phyloP scores from a whole-genome alignment of 2,797 vertebrate genomes.

The Orientallactaga sibirica region DNA sequence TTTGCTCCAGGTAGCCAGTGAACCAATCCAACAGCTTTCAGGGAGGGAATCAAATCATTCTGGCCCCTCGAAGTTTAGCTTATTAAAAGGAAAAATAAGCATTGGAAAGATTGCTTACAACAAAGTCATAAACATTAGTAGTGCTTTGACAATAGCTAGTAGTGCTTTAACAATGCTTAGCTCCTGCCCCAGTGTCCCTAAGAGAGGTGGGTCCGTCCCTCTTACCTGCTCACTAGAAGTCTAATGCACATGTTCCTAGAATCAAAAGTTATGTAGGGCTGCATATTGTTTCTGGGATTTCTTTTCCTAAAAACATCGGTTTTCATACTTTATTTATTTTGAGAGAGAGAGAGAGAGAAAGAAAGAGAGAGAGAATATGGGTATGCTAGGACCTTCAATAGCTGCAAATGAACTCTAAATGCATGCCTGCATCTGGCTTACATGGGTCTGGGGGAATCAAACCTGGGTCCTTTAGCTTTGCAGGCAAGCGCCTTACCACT shows the following conservation, averaged over 20 bases:
- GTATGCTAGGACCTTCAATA: no score
- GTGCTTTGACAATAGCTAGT: background rate
- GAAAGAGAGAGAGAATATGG: no score
- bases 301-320: constrained; percentile 8
- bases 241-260: background rate
- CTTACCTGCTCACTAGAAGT: background rate
- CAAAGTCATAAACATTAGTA: background rate
- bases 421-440: no score
- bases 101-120: background rate
- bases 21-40: background rate
- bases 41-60: no score
- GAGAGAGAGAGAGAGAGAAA: no score
- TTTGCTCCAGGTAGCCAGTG: background rate
- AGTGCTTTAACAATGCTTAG: background rate
- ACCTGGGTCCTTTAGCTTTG: no score
- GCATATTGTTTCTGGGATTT: constrained; percentile 46
- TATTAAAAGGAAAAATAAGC: background rate
- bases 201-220: background rate
- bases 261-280: background rate
- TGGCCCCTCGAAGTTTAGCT: background rate
- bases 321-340: background rate
- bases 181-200: background rate
- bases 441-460: no score
- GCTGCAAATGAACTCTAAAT: no score
- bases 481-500: no score